Evolutionary conservation across 2,113 vertebrate species (phyloP).

Genomic region (Cyprinodon variegatus): DNA sequence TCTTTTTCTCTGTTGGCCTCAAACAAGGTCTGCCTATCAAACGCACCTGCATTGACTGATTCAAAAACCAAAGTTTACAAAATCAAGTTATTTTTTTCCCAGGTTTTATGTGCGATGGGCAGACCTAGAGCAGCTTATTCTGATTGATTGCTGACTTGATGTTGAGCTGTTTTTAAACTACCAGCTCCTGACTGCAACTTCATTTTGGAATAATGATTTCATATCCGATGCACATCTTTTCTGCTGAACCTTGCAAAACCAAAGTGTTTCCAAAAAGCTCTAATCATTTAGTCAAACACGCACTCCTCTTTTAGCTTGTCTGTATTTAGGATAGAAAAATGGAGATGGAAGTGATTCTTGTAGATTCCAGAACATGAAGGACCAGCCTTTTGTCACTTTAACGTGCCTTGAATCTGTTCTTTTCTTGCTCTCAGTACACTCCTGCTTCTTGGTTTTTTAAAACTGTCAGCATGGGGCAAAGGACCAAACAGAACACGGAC

Average conservation of each 20-base stretch:
- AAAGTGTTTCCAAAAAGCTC: constrained; percentile 27
- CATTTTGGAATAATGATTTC: background rate
- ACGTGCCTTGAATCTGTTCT: constrained; percentile 85
- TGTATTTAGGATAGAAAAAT: constrained; percentile 2
- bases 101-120: background rate
- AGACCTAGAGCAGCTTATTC: background rate
- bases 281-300: background rate
- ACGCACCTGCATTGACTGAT: background rate
- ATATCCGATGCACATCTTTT: background rate
- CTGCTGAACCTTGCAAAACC: constrained; percentile 1
- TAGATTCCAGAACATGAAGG: constrained; percentile 43
- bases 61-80: constrained; percentile 37
- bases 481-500: constrained; percentile 51
- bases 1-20: background rate
- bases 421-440: constrained; percentile 11
- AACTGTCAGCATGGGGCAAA: constrained; percentile 24
- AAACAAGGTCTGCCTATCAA: background rate
- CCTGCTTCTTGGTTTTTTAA: constrained; percentile 21
- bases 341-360: constrained; percentile 13
- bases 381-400: constrained; percentile 86
- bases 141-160: background rate
- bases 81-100: constrained; percentile 11
- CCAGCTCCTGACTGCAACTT: background rate
- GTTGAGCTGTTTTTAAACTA: constrained; percentile 25
- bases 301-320: constrained; percentile 4